Base-by-base conservation (phyloP, 1,140 invertebrate genomes). In the Diabrotica virgifera region DNA sequence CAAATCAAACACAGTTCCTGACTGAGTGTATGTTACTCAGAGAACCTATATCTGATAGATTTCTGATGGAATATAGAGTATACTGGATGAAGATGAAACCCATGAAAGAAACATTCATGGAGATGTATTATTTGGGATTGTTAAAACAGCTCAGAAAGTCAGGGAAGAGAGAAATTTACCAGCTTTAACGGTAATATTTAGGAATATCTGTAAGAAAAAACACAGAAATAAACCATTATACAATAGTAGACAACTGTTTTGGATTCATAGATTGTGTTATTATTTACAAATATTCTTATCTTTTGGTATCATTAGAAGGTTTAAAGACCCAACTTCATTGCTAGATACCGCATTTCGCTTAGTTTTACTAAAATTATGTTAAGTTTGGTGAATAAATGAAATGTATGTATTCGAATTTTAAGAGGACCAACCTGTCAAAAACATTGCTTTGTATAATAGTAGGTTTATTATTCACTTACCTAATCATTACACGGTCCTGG, bases 21-120 rank as follows among this genome's bases (percentile, higher is more conserved):
- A 98, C 96, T 55, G 96, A 98, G 84, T 96, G 96, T 64, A 97
- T 97, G 92, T 81, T 98, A 67, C 81, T 98, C 0, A 79, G 95
- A 66, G 95, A 98, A 81, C 90, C 93, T 3, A 90, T 96, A 77
- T 77, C 79, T 63, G 89, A 93, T 78, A 85, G 86, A 51, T 78
- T 87, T n/a, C 73, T 93, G 5, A 85, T 82, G 59, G 86, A 87
- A 8, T 98, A 98, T 78, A 89, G 87, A 12, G 81, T 94, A 90
- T 99, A 63, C 82, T 99, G 56, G 97, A 99, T 81, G 97, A 99
- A 80, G 96, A n/a, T n/a, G n/a, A n/a, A n/a, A n/a, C 95, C 55
- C 97, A 99, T 79, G 97, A 99, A 81, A 82, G 97, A 52, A 97
- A 96, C 0, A 87, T 99, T 0, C 92, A 96, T 71, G 98, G 95